Base-by-base conservation (phyloP, 2,888 invertebrate species). In the Elegia similella region DNA sequence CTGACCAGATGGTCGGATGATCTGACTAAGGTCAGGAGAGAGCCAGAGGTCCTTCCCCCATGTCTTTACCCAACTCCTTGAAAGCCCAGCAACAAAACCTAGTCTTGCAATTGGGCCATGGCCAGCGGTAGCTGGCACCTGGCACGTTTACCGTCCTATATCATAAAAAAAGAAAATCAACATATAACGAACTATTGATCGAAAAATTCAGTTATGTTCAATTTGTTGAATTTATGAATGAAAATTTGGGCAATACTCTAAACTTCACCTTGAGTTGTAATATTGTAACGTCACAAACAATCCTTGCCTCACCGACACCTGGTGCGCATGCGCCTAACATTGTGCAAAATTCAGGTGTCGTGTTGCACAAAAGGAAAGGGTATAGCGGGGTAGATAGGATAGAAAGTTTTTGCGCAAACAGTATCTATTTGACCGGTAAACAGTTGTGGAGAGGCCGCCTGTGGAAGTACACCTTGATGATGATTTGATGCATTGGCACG, bases 311-410 rank as follows among this genome's bases (percentile, higher is more conserved):
- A 7, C 16, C 23, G n/a, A 15, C 43, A 86, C 77, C 84, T 86
- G 86, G 79, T 47, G 52, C 63, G 75, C 76, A 67, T 76, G 75
- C 73, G 75, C 66, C 69, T 56, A 66, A 65, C 65, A 67, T 73
- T 74, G 72, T 70, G 62, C 68, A 72, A 74, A 69, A 65, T 58
- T 55, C 60, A 75, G 69, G 74, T 77, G 66, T 80, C 69, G 65
- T 63, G 68, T 84, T 85, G 75, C 78, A 80, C 73, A 77, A 82
- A 81, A 66, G 72, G 75, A 82, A 83, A 78, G 82, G 80, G 76
- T 23, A n/a, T n/a, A 5, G 23, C 2, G 23, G 23, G 23, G 2
- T 79, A 52, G 56, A 59, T 44, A 56, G 70, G 70, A 77, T 72
- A 74, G 76, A 82, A 77, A 78, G 78, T 75, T 75, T 77, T 80